Evolutionary conservation across 2,113 vertebrate species (phyloP).

Genomic region (Bettongia penicillata): DNA sequence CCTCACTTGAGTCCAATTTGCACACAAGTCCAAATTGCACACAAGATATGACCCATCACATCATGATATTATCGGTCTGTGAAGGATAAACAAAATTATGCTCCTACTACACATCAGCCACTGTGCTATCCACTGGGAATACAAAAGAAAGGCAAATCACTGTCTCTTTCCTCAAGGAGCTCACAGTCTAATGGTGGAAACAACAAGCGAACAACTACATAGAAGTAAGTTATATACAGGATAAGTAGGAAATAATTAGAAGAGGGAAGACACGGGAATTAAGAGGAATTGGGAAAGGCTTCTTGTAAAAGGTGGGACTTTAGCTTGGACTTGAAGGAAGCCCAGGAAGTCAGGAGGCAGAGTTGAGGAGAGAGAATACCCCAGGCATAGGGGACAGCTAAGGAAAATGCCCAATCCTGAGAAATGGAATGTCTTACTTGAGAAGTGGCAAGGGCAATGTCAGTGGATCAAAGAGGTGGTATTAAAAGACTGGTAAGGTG

Average conservation of each 20-base stretch:
- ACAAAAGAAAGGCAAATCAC: not conserved
- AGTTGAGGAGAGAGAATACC: not conserved
- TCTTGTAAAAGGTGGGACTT: not conserved
- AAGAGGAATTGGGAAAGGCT: not conserved
- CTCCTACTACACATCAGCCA: not conserved
- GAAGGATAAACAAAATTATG: not conserved
- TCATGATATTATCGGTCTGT: no score
- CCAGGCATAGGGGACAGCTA: not conserved
- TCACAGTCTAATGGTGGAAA: no score
- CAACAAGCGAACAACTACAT: no score
- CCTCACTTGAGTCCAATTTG: no score
- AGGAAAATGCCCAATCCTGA: not conserved
- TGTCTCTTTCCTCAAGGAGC: not conserved
- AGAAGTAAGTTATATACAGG: not conserved
- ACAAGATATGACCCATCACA: no score
- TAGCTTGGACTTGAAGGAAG: not conserved
- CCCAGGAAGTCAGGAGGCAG: not conserved
- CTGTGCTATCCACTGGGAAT: not conserved
- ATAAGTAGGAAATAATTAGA: not conserved
- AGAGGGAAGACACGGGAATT: not conserved
- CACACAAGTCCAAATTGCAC: no score
- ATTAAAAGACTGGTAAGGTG: not conserved
- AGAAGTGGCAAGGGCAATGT: not conserved
- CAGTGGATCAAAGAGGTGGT: not conserved
- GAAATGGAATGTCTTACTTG: not conserved